Percentiles rank a stretch among this genome's conserved stretches.
These are phyloP conservation scores for Phorcus lineatus DNA, from an alignment of 2,888 invertebrate genomes.

Conservation along the genomic window DNA sequence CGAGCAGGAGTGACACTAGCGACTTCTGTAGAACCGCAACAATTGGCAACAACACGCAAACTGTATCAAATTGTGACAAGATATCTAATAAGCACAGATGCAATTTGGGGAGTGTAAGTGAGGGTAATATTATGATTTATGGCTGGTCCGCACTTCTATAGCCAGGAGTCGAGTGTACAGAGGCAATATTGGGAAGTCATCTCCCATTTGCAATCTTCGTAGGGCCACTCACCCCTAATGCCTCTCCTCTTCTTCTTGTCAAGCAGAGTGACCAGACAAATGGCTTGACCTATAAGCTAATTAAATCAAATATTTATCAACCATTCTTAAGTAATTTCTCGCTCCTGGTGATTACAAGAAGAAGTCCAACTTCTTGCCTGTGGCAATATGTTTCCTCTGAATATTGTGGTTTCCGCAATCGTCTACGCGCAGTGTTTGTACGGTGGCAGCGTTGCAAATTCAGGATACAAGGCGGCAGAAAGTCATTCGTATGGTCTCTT, in stretches of 20 bases:
- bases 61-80: slow-evolving; percentile 23
- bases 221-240: too few relatives aligned
- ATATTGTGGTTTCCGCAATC: too few relatives aligned
- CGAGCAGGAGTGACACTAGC: neutral
- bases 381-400: neutral
- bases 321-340: neutral
- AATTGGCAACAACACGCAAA: slow-evolving; percentile 20
- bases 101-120: slow-evolving; percentile 10
- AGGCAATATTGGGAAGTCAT: too few relatives aligned
- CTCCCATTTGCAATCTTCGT: too few relatives aligned
- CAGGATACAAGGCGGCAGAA: too few relatives aligned
- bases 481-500: too few relatives aligned
- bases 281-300: neutral
- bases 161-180: too few relatives aligned
- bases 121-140: neutral
- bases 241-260: neutral
- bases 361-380: neutral
- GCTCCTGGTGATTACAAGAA: neutral
- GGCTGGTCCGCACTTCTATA: neutral
- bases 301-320: slow-evolving; percentile 24
- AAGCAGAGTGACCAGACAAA: neutral
- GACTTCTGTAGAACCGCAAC: neutral
- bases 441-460: too few relatives aligned
- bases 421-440: too few relatives aligned
- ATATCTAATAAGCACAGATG: slow-evolving; percentile 19